phyloP scores from a whole-genome alignment of 2,888 invertebrate species.

The Rhyacophila evoluta region DNA sequence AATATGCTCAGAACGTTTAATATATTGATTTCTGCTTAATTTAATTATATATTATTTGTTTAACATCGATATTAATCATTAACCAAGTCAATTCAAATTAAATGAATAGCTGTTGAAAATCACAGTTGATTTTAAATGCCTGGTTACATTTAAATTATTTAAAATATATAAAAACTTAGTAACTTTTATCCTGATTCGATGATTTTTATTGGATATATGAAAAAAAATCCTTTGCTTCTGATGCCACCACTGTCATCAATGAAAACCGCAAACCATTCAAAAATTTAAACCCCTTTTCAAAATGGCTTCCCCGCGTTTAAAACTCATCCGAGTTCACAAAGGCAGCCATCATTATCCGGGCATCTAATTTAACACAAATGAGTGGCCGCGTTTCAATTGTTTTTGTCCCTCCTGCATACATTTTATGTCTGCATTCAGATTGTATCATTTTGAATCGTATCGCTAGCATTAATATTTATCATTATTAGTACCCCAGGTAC shows the following conservation, averaged over 20 bases:
- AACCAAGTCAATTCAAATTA: too few species aligned
- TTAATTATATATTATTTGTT: too few species aligned
- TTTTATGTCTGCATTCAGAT: not conserved
- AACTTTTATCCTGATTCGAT: too few species aligned
- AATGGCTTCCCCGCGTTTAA: not conserved
- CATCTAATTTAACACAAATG: constrained; percentile 48
- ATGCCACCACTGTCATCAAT: not conserved
- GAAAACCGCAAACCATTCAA: not conserved
- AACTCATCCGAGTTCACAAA: constrained; percentile 31
- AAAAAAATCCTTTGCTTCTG: too few species aligned
- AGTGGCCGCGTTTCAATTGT: constrained; percentile 45
- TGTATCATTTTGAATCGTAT: constrained; percentile 28
- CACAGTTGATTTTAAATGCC: too few species aligned
- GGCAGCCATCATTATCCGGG: constrained; percentile 42
- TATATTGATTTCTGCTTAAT: too few species aligned
- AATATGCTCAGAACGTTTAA: too few species aligned
- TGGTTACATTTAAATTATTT: too few species aligned
- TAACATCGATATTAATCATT: too few species aligned
- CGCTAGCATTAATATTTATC: constrained; percentile 32
- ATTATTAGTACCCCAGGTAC: constrained; percentile 32
- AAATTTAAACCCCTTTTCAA: not conserved
- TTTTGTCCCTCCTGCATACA: constrained; percentile 20
- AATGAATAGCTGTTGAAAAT: too few species aligned
- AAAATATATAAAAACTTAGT: too few species aligned
- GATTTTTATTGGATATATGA: too few species aligned